Base-by-base conservation (phyloP, 2,888 invertebrate genomes). In the Folsomia candida region DNA sequence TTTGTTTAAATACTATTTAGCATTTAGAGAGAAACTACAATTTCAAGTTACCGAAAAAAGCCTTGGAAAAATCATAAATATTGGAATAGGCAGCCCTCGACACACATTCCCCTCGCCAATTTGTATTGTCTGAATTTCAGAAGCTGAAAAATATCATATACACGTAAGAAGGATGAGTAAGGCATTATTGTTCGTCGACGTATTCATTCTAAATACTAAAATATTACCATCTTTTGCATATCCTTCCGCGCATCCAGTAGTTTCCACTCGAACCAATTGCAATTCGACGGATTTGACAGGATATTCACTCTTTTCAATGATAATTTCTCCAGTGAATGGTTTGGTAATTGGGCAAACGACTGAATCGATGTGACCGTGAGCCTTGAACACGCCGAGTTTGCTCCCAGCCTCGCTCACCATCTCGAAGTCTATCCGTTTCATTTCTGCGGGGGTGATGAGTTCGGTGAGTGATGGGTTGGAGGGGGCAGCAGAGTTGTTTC, bases 111-210 rank as follows among this genome's bases (percentile, higher is more conserved):
- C 97, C 82, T 93, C 94, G 0, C 93, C 95, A 74, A 97, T 91
- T 87, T 98, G 97, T 82, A 98, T 95, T 83, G 96, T 97, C 86
- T 97, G 97, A 80, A 98, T 94, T 87, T 98, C 97, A 9, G 97
- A 97, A 22, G 95, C 96, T 93, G 83, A 69, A 65, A 59, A 51
- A 29, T n/a, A 71, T n/a, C 58, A 54, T 18, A n/a, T 64, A 47
- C 25, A 64, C n/a, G 6, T 22, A 26, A 62, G 18, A 24, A 61
- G 47, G 6, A 65, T n/a, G n/a, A 20, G 37, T 28, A 61, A n/a
- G 18, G 51, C 1, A 61, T 51, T 66, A 28, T 22, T 24, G 28
- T 66, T 51, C 63, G 20, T 59, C 51, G 28, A 68, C 22, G 20
- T 22, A 60, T 11, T 60, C 25, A 60, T 26, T 60, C 25, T 14